A percentile compares a stretch with the other conserved stretches of the same genome.
phyloP scores from a whole-genome alignment of 2,113 vertebrate genomes.

The Cololabis saira region DNA sequence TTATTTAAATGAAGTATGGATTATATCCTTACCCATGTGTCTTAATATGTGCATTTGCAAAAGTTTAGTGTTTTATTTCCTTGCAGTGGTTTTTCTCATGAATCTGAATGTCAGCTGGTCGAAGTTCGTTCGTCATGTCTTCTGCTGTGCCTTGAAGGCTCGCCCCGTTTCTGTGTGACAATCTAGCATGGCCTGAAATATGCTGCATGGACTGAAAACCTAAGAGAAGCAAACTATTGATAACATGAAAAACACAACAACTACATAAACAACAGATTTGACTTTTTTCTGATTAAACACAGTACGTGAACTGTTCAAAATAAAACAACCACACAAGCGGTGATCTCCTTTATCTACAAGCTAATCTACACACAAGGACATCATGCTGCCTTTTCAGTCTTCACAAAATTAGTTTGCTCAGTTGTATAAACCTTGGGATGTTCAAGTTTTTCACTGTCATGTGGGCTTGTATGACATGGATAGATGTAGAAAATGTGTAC shows the following conservation, averaged over 20 bases:
- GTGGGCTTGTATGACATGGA: no score
- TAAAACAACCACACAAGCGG: background rate
- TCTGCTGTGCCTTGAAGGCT: conserved; percentile 82
- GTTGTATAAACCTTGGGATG: no score
- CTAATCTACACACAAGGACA: no score
- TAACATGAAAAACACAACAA: conserved; percentile 25
- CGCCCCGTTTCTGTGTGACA: conserved; percentile 72
- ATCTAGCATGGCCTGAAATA: conserved; percentile 83
- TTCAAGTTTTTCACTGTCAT: no score
- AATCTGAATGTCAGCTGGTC: conserved; percentile 70
- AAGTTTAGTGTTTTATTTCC: conserved; percentile 36
- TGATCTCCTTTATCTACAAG: no score
- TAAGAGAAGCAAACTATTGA: conserved; percentile 33
- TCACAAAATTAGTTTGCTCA: no score
- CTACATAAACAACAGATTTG: background rate
- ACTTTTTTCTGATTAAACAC: background rate
- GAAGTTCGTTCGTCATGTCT: conserved; percentile 57
- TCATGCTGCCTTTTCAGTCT: no score
- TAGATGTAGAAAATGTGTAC: no score
- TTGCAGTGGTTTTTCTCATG: conserved; percentile 23
- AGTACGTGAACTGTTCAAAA: background rate
- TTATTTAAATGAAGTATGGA: conserved; percentile 35
- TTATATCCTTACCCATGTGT: conserved; percentile 11
- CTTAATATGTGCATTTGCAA: conserved; percentile 33
- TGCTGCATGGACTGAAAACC: conserved; percentile 79